Base-by-base conservation (phyloP, 2,797 vertebrate genomes). In the Craterocephalus amniculus region DNA sequence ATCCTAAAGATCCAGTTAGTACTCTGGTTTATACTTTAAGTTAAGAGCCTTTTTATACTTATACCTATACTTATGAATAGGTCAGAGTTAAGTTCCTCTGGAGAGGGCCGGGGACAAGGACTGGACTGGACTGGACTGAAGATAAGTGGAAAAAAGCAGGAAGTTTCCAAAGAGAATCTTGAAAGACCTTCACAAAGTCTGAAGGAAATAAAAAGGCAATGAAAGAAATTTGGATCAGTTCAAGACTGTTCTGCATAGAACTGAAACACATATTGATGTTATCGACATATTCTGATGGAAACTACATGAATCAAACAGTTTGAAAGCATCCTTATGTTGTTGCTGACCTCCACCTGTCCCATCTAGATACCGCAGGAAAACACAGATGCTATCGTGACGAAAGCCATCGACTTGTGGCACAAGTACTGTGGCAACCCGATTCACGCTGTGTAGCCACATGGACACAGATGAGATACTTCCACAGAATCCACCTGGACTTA, bases 381-480 rank as follows among this genome's bases (percentile, higher is more conserved):
- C 92, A 99, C 97, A 0, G 98, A 99, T 0, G 95, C 96, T 20
- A 97, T 99, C 4, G 97, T 99, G 81, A 97, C 96, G 72, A 99
- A 99, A 94, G 97, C 98, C 34, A 96, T 99, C 34, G 98, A 99
- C 79, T 77, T 98, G 62, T 99, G 98, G 98, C 97, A 98, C 85
- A 97, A 96, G 18, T 95, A 99, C 82, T 98, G 97, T 0, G 97
- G 98, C 56, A 96, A 95, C 4, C 97, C 96, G 0, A 94, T 95
- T 38, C 97, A 98, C n/a, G 88, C 91, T 0, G 87, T 93, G 12
- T 95, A 89, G 72, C 54, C 58, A 24, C 38, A n/a, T 0, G 10
- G 45, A 49, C 45, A 1, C 45, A 49, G n/a, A 49, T n/a, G 40
- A 70, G 70, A 27, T 1, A 35, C 40, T 63, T 63, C 68, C 36